Percentiles rank a stretch among this genome's conserved stretches.
Evolutionary conservation across 2,113 vertebrate genomes (phyloP).

Genomic region (Pardalotus punctatus): DNA sequence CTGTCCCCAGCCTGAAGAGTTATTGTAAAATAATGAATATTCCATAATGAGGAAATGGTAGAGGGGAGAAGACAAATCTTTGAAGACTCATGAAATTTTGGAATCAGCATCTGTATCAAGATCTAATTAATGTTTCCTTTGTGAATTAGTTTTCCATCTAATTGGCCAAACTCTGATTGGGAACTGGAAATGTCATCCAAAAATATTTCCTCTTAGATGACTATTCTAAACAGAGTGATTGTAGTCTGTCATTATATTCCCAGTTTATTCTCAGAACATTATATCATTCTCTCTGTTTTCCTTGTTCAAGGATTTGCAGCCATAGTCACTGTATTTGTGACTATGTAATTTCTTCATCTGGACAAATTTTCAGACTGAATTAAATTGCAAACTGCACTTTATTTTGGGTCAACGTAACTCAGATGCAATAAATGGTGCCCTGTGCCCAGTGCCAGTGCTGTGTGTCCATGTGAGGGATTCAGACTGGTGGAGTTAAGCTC

Average conservation of each 20-base stretch:
- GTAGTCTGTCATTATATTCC: neutral
- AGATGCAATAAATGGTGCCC: neutral
- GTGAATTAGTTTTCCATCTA: constrained; percentile 34
- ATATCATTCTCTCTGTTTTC: neutral
- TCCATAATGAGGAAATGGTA: neutral
- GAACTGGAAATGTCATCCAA: constrained; percentile 32
- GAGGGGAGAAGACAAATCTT: neutral
- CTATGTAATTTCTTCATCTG: neutral
- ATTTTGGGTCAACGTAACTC: neutral
- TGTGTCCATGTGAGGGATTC: neutral
- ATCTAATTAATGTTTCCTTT: constrained; percentile 35
- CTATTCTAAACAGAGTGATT: neutral
- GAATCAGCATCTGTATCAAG: neutral
- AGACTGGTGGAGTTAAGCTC: neutral
- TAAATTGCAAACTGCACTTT: neutral
- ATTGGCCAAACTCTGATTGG: constrained; percentile 35
- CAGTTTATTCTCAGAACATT: neutral
- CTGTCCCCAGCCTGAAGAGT: neutral
- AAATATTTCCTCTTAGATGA: constrained; percentile 19
- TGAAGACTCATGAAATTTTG: neutral
- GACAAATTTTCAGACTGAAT: neutral
- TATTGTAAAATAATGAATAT: constrained; percentile 20
- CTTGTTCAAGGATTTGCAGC: neutral
- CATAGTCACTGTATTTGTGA: neutral
- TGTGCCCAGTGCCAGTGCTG: neutral